Base-by-base conservation (phyloP, 64 coral and sea anemone species). In the Cladopsammia gracilis region DNA sequence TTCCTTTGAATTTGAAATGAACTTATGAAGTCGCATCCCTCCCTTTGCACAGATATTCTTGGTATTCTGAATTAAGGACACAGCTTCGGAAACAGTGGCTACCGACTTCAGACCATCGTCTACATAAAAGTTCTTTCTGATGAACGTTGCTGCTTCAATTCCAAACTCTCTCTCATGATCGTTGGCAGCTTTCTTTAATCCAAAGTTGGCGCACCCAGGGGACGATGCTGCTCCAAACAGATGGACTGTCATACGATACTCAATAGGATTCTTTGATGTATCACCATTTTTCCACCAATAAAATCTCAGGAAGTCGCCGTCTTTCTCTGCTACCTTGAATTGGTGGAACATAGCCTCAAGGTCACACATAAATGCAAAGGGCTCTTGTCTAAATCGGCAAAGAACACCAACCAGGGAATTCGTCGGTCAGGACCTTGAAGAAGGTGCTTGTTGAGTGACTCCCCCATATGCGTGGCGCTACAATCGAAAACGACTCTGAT, bases 361-460 rank as follows among this genome's bases (percentile, higher is more conserved):
- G 53, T 81, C 77, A 48, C 77, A 81, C 50, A 58, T 81, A 15
- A 81, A 19, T 7, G 77, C 77, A 2, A 81, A 7, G 0, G 4
- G 1, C 20, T 81, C 50, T 22, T 25, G 16, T 25, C 77, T 18
- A 59, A 81, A 81, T 81, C 77, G 53, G 25, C 26, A 81, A 6
- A 81, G 77, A 13, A 81, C 77, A 7, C 51, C 77, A 18, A 19
- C 26, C 23, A 81, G n/a, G 53, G 19, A 58, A 25, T 81, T 81
- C 3, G 77, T 81, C 20, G 77, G n/a, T 81, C 77, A 0, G 77
- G 77, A 2, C 77, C 50, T 81, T 56, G 77, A 12, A 81, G 50
- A 13, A 81, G 77, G 77, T 58, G 16, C 51, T 81, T 81, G 77
- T 81, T 81, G 6, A 81, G 53, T n/a, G 77, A 81, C 11, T 80